Base-by-base conservation (phyloP, 2,888 invertebrate genomes). In the Tyria jacobaeae region DNA sequence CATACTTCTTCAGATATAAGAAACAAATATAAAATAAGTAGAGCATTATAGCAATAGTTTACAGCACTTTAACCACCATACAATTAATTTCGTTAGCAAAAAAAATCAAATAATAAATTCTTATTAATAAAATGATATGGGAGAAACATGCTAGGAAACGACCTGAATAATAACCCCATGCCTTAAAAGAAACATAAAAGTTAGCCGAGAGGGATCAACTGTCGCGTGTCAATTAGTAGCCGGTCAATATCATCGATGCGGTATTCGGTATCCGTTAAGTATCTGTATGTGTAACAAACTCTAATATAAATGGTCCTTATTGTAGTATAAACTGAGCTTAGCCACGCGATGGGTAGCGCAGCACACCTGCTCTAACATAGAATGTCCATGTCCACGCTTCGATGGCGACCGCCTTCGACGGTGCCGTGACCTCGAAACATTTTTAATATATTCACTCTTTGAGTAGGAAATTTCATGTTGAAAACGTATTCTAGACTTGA, bases 301-400 rank as follows among this genome's bases (percentile, higher is more conserved):
- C 12, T 53, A 25, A 57, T 61, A 47, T 60, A 68, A 63, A 62
- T 54, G 60, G 25, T 73, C 41, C 24, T 60, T 60, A 59, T 57
- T 52, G 71, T 65, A 70, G 34, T 53, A 35, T 52, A 65, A 79
- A 83, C 76, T 80, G 77, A 73, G 70, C 64, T 75, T 52, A 61
- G 70, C 79, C 82, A 85, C 85, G 87, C 86, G 69, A 85, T 77
- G 83, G 81, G 81, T 78, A 81, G 80, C 73, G 66, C 50, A 59
- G 34, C 44, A 54, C 86, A 87, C 87, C 87, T 87, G 87, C 78
- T 74, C 53, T 68, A 78, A 79, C 85, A 85, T 78, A 80, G 80
- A 79, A 73, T 72, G 76, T 76, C 68, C 79, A 83, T 72, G 76
- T 76, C 69, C 79, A 83, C 79, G 86, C 81, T 76, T 65, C 80